Evolutionary conservation across 2,797 vertebrate species (phyloP), one percentile per base, ranked within the genome.

Genomic region (Pitangus sulphuratus): DNA sequence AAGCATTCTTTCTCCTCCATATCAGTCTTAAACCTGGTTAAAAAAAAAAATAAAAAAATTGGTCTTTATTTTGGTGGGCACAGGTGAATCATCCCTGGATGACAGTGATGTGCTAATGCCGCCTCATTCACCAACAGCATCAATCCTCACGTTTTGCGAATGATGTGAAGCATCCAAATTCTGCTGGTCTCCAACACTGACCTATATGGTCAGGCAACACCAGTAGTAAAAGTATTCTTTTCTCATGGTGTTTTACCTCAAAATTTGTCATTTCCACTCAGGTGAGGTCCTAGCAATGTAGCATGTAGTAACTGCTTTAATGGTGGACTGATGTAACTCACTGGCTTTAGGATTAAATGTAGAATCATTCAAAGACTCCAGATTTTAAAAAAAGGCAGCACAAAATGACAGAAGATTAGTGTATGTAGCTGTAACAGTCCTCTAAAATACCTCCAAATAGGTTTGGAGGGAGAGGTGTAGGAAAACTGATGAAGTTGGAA

Each of bases 61-160:
- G 50, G 28, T 79, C 48, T 81, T 10, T 20, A 8, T 68, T 66
- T 57, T 74, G 4, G 10, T 53, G 35, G 14, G 21, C 31, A 70
- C n/a, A 70, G 24, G 35, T 62, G 30, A 79, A 20, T 13, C 20
- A 30, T 54, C 26, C 12, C 35, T 68, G 58, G 14, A 12, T 75
- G 56, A 37, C 14, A 50, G 61, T 44, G n/a, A 28, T 1, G 4
- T 24, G 15, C 5, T 75, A 28, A 57, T 39, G 8, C 8, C 1
- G 1, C 39, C 19, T 28, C 1, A 1, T 60, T 75, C 65, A 60
- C 30, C 20, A 45, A 5, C 2, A 72, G 1, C 17, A 26, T 28
- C 31, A n/a, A 9, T 76, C n/a, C 21, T 71, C 4, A 6, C 26
- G 11, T 37, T 81, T 47, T 80, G 20, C 8, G 11, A 78, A 42